A percentile compares a stretch with the other conserved stretches of the same genome.
These are phyloP conservation scores for Micromys minutus DNA, from an alignment of 2,113 vertebrate species.

Conservation along the genomic window DNA sequence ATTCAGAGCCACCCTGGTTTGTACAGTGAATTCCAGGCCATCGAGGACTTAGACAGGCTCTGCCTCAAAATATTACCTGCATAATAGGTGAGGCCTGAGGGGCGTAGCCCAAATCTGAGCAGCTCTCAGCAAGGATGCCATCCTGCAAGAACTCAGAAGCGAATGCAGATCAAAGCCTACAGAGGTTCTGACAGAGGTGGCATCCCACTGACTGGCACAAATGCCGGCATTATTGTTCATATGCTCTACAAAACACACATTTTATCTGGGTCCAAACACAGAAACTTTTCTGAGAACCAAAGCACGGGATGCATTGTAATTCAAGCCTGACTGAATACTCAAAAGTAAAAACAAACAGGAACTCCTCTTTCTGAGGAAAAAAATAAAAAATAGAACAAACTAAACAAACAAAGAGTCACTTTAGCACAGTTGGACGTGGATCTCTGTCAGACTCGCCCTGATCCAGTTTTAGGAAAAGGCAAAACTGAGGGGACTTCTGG, in stretches of 20 bases:
- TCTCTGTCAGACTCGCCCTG: background rate
- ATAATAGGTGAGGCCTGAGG: background rate
- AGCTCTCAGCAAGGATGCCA: background rate
- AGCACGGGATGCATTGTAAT: background rate
- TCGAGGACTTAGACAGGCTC: background rate
- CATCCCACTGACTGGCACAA: background rate
- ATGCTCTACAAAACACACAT: background rate
- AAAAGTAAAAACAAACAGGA: constrained; percentile 9
- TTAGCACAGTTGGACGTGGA: background rate
- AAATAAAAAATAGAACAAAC: background rate
- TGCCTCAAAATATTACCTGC: background rate
- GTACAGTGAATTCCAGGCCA: background rate
- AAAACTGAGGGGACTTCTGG: background rate
- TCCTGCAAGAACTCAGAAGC: constrained; percentile 37
- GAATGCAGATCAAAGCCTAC: background rate
- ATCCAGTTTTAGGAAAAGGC: background rate
- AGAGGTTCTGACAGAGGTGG: background rate
- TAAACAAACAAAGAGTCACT: background rate
- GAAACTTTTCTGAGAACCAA: background rate
- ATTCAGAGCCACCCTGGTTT: background rate
- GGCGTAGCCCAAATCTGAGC: background rate
- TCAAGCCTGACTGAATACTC: background rate
- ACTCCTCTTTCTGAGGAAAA: background rate
- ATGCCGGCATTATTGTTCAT: background rate
- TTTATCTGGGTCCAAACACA: background rate